A percentile compares a stretch with the other conserved stretches of the same genome.
phyloP scores from a whole-genome alignment of 2,888 invertebrate genomes.

The Polymixis flavicincta region DNA sequence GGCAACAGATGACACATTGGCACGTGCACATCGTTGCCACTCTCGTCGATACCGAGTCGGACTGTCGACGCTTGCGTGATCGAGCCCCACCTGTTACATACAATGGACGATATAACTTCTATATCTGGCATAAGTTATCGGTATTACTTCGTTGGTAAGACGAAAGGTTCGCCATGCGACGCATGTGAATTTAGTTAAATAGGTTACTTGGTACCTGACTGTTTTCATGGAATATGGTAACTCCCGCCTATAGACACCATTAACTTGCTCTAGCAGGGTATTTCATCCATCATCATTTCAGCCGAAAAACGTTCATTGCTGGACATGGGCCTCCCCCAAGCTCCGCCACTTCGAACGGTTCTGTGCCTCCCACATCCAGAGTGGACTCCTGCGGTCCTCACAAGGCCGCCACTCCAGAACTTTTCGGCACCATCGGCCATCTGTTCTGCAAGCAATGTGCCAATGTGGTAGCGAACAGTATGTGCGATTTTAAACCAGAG shows the following conservation, averaged over 20 bases:
- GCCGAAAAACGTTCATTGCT: too few relatives aligned
- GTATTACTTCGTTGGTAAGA: not conserved
- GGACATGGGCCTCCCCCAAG: too few relatives aligned
- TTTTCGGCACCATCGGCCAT: too few relatives aligned
- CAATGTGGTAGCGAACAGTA: slow-evolving; percentile 3
- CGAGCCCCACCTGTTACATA: slow-evolving; percentile 93
- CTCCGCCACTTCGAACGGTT: too few relatives aligned
- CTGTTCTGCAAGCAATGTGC: too few relatives aligned
- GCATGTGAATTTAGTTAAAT: not conserved
- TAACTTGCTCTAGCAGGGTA: too few relatives aligned
- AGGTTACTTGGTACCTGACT: not conserved
- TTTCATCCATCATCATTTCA: too few relatives aligned
- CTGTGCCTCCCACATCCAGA: too few relatives aligned
- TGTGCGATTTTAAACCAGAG: not conserved
- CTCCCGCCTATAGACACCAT: not conserved
- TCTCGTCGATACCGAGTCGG: slow-evolving; percentile 93
- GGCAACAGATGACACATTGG: slow-evolving; percentile 96
- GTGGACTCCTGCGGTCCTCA: too few relatives aligned
- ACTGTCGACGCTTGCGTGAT: slow-evolving; percentile 98
- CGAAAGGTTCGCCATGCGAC: too few relatives aligned
- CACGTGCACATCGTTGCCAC: slow-evolving; percentile 93
- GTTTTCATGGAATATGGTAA: not conserved
- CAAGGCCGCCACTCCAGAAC: too few relatives aligned
- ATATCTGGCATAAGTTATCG: slow-evolving; percentile 17
- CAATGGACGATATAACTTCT: slow-evolving; percentile 26